Base-by-base conservation (phyloP, 2,888 invertebrate species). In the Byasa hedistus region DNA sequence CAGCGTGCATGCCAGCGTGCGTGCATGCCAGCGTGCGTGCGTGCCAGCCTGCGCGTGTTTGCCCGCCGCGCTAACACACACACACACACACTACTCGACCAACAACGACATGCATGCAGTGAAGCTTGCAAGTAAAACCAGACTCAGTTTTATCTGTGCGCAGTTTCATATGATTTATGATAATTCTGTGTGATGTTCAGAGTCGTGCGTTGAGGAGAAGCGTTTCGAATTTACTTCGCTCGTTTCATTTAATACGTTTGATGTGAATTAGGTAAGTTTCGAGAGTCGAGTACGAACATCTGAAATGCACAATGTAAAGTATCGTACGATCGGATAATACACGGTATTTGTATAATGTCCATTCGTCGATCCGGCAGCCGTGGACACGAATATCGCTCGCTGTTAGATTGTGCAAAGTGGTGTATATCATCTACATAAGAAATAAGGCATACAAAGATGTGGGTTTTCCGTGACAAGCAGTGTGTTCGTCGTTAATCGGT, bases 131-230 rank as follows among this genome's bases (percentile, higher is more conserved):
- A 89, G 90, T 91, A 89, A 89, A 89, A 89, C 89, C 89, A 90
- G 90, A 89, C 87, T 85, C 78, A 87, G 90, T 91, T 87, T 88
- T 83, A 89, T 90, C 87, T 91, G 91, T 91, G 91, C 91, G 89
- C 85, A 90, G 91, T 91, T 89, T 90, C 82, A 86, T 89, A 91
- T 91, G 91, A 89, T 84, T 89, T 78, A 89, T 90, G 91, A 89
- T 89, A 83, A 80, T 86, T 83, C 84, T 91, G 91, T 91, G 91
- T 91, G 86, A 89, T 91, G 91, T 91, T 76, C 87, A 89, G 91
- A 91, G 91, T 91, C 91, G 91, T 91, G 91, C 91, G 89, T 91
- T 91, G 91, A 89, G 89, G 91, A 91, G 91, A 91, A 91, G 91
- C 91, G 91, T 91, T 90, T 91, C 90, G 91, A 91, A 91, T 91